phyloP scores from a whole-genome alignment of 1,140 invertebrate species.

The Pogonus chalceus region DNA sequence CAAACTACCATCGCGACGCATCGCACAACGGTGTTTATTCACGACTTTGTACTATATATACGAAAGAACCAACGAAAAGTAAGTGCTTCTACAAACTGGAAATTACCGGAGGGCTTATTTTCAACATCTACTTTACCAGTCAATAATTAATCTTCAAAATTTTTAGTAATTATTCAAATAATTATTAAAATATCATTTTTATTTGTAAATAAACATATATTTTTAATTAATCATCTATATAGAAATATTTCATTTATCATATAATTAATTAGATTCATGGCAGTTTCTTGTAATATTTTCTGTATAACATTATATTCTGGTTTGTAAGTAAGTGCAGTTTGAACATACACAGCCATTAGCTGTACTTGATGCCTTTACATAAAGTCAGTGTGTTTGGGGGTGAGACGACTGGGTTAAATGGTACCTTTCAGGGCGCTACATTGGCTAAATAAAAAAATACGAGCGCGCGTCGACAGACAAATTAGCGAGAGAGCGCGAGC shows the following conservation, averaged over 20 bases:
- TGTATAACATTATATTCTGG: slow-evolving; percentile 6
- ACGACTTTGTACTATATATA: too few species aligned
- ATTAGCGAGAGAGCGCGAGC: slow-evolving; percentile 10
- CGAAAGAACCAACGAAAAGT: too few species aligned
- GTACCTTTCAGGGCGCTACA: background rate
- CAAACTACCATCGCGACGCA: background rate
- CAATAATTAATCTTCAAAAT: too few species aligned
- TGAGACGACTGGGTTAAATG: slow-evolving; percentile 2
- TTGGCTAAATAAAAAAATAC: slow-evolving; percentile 12
- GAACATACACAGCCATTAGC: slow-evolving; percentile 7
- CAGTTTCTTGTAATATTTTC: slow-evolving; percentile 3
- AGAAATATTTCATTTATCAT: too few species aligned
- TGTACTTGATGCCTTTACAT: background rate
- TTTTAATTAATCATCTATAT: too few species aligned
- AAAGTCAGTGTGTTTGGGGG: background rate
- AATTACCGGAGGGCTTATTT: too few species aligned
- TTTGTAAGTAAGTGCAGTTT: slow-evolving; percentile 12
- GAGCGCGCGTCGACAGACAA: slow-evolving; percentile 9
- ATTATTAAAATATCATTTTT: too few species aligned
- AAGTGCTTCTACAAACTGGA: too few species aligned
- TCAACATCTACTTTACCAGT: too few species aligned
- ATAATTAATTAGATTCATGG: slow-evolving; percentile 4
- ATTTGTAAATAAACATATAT: too few species aligned
- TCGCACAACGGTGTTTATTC: background rate
- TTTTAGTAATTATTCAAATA: too few species aligned